These are phyloP conservation scores for Lacerta viridis DNA, from an alignment of 2,797 vertebrate species.

Conservation along the genomic window DNA sequence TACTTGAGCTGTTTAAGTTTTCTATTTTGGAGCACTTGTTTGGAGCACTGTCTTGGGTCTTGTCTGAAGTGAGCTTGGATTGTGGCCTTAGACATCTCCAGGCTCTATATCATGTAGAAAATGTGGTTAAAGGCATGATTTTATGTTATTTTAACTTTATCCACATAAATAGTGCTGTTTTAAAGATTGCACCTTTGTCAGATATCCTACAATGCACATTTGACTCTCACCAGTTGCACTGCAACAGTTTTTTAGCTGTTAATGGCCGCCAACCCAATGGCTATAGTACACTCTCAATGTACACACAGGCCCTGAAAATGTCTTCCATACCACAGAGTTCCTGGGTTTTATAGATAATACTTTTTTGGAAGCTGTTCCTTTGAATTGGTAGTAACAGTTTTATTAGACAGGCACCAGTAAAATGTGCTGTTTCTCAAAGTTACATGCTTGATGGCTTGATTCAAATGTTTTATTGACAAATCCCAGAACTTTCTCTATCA, in stretches of 20 bases:
- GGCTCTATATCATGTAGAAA: not conserved
- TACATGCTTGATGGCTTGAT: not conserved
- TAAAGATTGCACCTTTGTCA: not conserved
- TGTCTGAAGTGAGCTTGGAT: not conserved
- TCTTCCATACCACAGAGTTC: not conserved
- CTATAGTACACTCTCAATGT: not conserved
- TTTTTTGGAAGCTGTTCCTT: too few species aligned
- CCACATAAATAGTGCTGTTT: not conserved
- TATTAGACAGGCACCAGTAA: not conserved
- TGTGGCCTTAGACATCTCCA: not conserved
- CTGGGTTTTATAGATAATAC: not conserved
- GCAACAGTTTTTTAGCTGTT: too few species aligned
- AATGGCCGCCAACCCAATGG: not conserved
- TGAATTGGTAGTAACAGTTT: too few species aligned
- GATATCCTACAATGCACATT: not conserved
- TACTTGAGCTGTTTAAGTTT: not conserved
- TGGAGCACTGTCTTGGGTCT: not conserved
- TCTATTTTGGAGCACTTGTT: conserved; percentile 35
- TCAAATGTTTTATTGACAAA: not conserved
- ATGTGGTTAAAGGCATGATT: not conserved
- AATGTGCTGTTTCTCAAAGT: not conserved
- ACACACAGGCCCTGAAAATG: not conserved
- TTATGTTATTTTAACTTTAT: not conserved
- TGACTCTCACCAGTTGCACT: not conserved
- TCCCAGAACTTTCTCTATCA: not conserved